Evolutionary conservation across 1,140 invertebrate species (phyloP).

Genomic region (Ostrea edulis): DNA sequence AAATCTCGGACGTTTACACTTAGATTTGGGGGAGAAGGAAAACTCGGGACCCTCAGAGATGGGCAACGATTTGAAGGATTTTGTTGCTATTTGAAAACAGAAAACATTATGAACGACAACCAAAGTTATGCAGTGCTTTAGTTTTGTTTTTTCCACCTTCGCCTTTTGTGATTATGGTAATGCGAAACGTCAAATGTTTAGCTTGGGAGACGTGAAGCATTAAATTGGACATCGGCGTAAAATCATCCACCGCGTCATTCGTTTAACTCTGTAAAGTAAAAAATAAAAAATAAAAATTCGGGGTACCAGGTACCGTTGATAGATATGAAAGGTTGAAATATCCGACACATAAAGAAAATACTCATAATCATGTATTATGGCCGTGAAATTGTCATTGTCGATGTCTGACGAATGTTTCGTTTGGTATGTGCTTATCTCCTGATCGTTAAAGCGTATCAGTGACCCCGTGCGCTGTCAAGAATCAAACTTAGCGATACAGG

Average conservation of each 20-base stretch:
- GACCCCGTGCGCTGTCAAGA: slow-evolving; percentile 1
- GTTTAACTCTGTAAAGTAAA: not conserved
- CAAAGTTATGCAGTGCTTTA: no score
- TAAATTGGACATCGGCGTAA: not conserved
- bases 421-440: not conserved
- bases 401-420: not conserved
- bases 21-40: no score
- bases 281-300: not conserved
- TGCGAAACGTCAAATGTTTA: not conserved
- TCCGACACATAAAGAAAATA: not conserved
- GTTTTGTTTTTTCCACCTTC: no score
- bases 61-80: no score
- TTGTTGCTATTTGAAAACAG: no score
- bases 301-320: not conserved
- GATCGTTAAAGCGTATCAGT: slow-evolving; percentile 23
- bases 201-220: not conserved
- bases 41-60: no score
- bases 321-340: not conserved
- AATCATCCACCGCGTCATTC: not conserved
- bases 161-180: no score
- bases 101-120: no score
- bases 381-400: slow-evolving; percentile 9
- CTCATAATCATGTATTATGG: not conserved
- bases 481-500: slow-evolving; percentile 11
- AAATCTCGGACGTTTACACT: no score